phyloP scores from a whole-genome alignment of 2,113 vertebrate genomes.

The cat (Felis catus) region F.catus_Fca126_mat1.0 CM031416.1:45459501-45460000 shows the following conservation, averaged over 20 bases:
- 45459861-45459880: neutral
- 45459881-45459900: neutral
- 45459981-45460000: neutral
- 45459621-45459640: neutral
- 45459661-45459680: neutral
- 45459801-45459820: neutral
- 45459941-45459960: neutral
- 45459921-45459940: neutral
- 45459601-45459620: neutral
- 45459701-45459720: slow-evolving; percentile 26
- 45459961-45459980: neutral
- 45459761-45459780: neutral
- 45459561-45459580: neutral
- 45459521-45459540: neutral
- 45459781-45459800: neutral
- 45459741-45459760: neutral
- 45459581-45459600: neutral
- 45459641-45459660: neutral
- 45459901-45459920: neutral
- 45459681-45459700: neutral
- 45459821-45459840: neutral
- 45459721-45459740: neutral
- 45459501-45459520: neutral
- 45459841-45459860: neutral
- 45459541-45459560: neutral